phyloP scores from a whole-genome alignment of 2,888 invertebrate genomes.

The Spilarctia lutea region DNA sequence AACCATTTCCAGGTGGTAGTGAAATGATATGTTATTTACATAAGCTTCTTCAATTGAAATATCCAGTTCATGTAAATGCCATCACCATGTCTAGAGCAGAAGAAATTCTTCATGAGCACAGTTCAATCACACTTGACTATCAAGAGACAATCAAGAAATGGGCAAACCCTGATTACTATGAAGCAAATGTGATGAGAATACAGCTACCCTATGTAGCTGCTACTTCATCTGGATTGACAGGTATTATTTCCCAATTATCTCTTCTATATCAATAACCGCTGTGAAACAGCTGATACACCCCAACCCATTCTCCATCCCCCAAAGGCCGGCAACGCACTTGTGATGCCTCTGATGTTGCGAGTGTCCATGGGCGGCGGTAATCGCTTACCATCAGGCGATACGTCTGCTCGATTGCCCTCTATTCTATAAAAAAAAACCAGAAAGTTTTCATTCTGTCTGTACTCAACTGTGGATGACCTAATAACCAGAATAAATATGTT shows the following conservation, averaged over 20 bases:
- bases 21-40: conserved; percentile 95
- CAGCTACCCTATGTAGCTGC: conserved; percentile 93
- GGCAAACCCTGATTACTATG: conserved; percentile 93
- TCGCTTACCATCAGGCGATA: too few species aligned
- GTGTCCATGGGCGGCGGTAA: too few species aligned
- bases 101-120: conserved; percentile 94
- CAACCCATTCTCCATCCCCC: too few species aligned
- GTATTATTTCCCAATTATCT: conserved; percentile 62
- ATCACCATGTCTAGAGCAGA: conserved; percentile 95
- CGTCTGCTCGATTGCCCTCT: too few species aligned
- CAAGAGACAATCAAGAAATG: conserved; percentile 92
- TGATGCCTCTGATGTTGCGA: too few species aligned
- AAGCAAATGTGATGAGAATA: conserved; percentile 92
- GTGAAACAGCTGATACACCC: too few species aligned
- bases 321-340: too few species aligned
- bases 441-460: background rate
- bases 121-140: conserved; percentile 92
- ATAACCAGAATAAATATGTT: background rate
- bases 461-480: background rate
- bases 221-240: conserved; percentile 88
- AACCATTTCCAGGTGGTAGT: conserved; percentile 87
- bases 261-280: too few species aligned
- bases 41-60: conserved; percentile 95
- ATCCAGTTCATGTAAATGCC: conserved; percentile 95
- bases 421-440: too few species aligned